Evolutionary conservation across 2,797 vertebrate species (phyloP).

Genomic region (Mormyrops attenuatus): DNA sequence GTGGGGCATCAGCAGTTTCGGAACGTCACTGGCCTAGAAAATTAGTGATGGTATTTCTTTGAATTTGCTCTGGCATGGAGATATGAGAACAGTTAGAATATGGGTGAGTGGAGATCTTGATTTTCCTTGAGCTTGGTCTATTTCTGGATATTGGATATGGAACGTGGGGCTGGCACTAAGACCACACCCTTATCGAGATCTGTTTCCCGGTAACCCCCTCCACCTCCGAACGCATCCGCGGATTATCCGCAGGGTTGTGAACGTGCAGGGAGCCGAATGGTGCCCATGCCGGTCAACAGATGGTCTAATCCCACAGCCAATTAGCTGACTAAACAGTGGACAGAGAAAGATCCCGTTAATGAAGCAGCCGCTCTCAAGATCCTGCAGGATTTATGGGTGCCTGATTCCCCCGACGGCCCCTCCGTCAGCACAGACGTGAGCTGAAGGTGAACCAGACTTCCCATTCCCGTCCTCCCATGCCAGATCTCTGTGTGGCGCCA

Average conservation of each 20-base stretch:
- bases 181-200: not conserved
- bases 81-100: not conserved
- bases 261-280: not conserved
- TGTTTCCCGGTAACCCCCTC: not conserved
- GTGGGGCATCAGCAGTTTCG: not conserved
- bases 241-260: not conserved
- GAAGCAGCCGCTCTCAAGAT: slow-evolving; percentile 6
- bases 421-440: not conserved
- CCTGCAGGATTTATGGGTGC: slow-evolving; percentile 11
- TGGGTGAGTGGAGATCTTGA: not conserved
- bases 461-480: not conserved
- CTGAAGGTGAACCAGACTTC: not conserved
- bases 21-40: not conserved
- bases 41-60: not conserved
- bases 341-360: slow-evolving; percentile 20
- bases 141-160: not conserved
- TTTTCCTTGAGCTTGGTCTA: not conserved
- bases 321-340: slow-evolving; percentile 28
- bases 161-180: not conserved
- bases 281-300: slow-evolving; percentile 14
- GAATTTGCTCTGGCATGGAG: not conserved
- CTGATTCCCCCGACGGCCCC: not conserved
- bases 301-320: slow-evolving; percentile 28
- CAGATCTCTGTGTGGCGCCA: not conserved
- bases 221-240: not conserved